These are phyloP conservation scores for Copsychus sechellarum DNA, from an alignment of 2,113 vertebrate genomes.

Conservation along the genomic window DNA sequence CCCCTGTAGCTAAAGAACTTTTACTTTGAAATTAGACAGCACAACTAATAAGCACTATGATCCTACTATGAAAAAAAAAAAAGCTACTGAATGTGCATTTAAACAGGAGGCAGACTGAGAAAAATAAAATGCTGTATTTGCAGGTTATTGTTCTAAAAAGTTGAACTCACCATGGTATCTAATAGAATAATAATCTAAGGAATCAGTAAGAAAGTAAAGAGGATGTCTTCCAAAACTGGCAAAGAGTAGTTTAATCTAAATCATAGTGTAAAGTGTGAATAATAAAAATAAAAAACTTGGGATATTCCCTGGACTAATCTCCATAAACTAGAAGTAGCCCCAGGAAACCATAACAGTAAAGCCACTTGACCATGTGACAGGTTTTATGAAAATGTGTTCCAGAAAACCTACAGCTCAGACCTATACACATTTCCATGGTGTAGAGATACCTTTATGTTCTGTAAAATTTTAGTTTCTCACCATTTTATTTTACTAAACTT, in stretches of 20 bases:
- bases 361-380: conserved; percentile 3
- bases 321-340: conserved; percentile 55
- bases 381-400: conserved; percentile 26
- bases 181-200: background rate
- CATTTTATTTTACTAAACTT: background rate
- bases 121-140: background rate
- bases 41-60: background rate
- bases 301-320: conserved; percentile 39
- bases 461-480: background rate
- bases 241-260: conserved; percentile 58
- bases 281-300: conserved; percentile 60
- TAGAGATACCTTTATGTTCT: background rate
- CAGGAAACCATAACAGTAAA: conserved; percentile 56
- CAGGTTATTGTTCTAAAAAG: background rate
- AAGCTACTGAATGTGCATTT: background rate
- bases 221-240: conserved; percentile 34
- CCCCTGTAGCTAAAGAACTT: background rate
- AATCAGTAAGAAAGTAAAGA: background rate
- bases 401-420: background rate
- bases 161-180: background rate
- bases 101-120: background rate
- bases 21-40: background rate
- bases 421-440: background rate
- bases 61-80: background rate
- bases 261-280: conserved; percentile 35